These are phyloP conservation scores for Mesoligia furuncula DNA, from an alignment of 2,888 invertebrate genomes.

Conservation along the genomic window DNA sequence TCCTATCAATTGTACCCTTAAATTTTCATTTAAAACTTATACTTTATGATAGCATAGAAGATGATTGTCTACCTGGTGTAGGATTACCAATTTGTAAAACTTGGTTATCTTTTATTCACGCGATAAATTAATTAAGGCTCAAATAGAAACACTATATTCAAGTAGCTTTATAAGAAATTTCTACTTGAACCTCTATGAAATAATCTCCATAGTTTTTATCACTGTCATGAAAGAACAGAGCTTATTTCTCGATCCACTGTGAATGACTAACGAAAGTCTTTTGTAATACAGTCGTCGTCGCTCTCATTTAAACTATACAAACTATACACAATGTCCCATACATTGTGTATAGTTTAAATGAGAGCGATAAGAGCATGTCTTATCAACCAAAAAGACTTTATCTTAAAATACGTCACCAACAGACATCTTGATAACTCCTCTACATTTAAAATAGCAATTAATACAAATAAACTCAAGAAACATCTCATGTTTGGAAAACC, in stretches of 20 bases:
- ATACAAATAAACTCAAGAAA: conserved; percentile 27
- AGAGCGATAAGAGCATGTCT: neutral
- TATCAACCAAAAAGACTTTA: conserved; percentile 47
- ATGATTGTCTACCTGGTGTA: neutral
- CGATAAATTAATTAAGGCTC: neutral
- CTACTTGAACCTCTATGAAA: neutral
- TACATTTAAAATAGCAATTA: conserved; percentile 29
- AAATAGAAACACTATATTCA: neutral
- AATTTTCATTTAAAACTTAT: neutral
- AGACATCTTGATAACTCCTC: conserved; percentile 41
- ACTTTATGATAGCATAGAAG: neutral
- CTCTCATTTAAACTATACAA: conserved; percentile 31
- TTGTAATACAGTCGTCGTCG: neutral
- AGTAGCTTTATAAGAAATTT: neutral
- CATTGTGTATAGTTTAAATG: no score
- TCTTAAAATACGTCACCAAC: conserved; percentile 40
- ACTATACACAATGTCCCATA: conserved; percentile 13
- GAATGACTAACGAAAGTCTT: neutral
- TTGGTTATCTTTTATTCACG: neutral
- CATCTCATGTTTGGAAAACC: conserved; percentile 18
- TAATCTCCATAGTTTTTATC: neutral
- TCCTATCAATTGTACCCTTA: neutral
- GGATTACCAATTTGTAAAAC: neutral
- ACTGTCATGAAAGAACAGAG: neutral
- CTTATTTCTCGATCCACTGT: neutral